Base-by-base conservation (phyloP, 2,113 vertebrate species). In the Formicarius rufipectus region DNA sequence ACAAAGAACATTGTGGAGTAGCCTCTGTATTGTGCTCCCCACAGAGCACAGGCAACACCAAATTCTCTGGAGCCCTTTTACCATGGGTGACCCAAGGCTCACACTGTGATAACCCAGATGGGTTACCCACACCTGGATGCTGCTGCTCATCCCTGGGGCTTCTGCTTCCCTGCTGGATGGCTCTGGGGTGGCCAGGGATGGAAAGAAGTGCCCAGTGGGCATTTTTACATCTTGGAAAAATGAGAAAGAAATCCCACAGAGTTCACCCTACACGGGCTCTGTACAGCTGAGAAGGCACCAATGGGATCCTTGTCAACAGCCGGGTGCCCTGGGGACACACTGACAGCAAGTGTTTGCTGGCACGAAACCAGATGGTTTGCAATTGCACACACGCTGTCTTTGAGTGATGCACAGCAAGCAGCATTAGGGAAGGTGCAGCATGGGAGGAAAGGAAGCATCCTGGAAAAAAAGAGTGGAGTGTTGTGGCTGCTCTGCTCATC, bases 81-180 rank as follows among this genome's bases (percentile, higher is more conserved):
- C 73, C 8, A 0, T 20, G 37, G n/a, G 55, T 0, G 42, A 71
- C 84, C 22, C 1, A 2, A 73, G 64, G 30, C 67, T 64, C 4
- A 1, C 6, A 1, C 63, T 28, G 44, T 23, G 30, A 24, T 23
- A 78, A 28, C 44, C 16, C 86, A n/a, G 66, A 40, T 56, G 71
- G 37, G 44, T 47, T 49, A 59, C 4, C 47, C 3, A 4, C 1
- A 10, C 53, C 22, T 0, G 6, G 58, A 62, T 0, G 0, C 67
- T 28, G 62, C 45, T 62, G 37, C 39, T 28, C 4, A 30, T 53
- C 45, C 50, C 37, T 11, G 23, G 9, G 15, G 11, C 73, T 76
- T 81, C 64, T 53, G 24, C 62, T 55, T 55, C 58, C n/a, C 16
- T 20, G 19, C 39, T 59, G 33, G 56, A 55, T 35, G 35, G 64